These are phyloP conservation scores for Tetramorium bicarinatum DNA, from an alignment of 2,888 invertebrate species.

Conservation along the genomic window DNA sequence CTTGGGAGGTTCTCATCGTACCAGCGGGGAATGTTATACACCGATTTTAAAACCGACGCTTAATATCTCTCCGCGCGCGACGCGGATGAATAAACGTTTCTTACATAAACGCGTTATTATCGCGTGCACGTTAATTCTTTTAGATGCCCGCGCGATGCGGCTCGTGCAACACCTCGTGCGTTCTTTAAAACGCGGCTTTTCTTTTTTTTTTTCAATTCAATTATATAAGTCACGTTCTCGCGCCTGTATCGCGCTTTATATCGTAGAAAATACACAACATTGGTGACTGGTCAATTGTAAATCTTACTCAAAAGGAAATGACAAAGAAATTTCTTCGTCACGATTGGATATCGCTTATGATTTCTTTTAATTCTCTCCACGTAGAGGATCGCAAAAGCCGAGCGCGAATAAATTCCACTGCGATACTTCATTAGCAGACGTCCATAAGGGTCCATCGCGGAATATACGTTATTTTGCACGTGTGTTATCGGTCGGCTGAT, in stretches of 20 bases:
- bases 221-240: constrained; percentile 6
- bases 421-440: constrained; percentile 57
- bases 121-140: constrained; percentile 38
- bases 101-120: constrained; percentile 48
- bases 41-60: constrained; percentile 54
- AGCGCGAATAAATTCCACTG: background rate
- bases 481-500: constrained; percentile 78
- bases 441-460: constrained; percentile 71
- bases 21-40: constrained; percentile 54
- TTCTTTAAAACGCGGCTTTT: constrained; percentile 8
- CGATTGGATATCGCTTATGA: background rate
- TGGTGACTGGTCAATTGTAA: constrained; percentile 1
- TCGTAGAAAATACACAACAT: background rate
- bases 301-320: background rate
- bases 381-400: background rate
- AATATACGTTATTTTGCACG: constrained; percentile 82
- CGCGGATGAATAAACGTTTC: constrained; percentile 35
- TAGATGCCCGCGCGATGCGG: constrained; percentile 20
- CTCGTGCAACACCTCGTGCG: constrained; percentile 20
- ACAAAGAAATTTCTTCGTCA: background rate
- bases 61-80: constrained; percentile 15
- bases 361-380: background rate
- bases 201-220: constrained; percentile 13
- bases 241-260: background rate
- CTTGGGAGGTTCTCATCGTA: constrained; percentile 73